Base-by-base conservation (phyloP, 1,140 invertebrate genomes). In the Ooceraea biroi region DNA sequence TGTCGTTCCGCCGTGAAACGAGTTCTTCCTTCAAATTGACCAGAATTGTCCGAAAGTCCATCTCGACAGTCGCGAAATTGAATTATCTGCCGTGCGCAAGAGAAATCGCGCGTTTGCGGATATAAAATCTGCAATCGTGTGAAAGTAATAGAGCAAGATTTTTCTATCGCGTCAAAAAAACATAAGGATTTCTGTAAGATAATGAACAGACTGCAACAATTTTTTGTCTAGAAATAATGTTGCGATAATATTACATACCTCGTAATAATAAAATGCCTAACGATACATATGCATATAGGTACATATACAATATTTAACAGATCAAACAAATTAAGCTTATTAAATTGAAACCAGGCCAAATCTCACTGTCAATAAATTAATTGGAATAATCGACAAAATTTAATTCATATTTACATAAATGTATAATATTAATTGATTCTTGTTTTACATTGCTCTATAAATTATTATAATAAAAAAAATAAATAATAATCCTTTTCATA, bases 1-100 rank as follows among this genome's bases (percentile, higher is more conserved):
- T 66, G 48, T 89, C 52, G 68, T 83, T 82, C 46, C 60, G 61
- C 65, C 83, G 76, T 86, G 76, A 72, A 80, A 60, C 5, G 44
- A 61, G n/a, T 48, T 44, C 30, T 68, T 66, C 44, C 36, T 17
- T 27, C 12, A 80, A 57, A 57, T 71, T 57, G 36, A 22, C 7
- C 17, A 19, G 12, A 55, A 78, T 58, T 71, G 25, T 22, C 22
- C 12, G 10, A 58, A 57, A 80, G 8, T 55, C n/a, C 27, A 30
- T 80, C 22, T 44, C 48, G 48, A 55, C 36, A 41, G 30, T 78
- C 48, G 25, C 48, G 48, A 52, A 19, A 77, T 17, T 30, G 11
- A 27, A 19, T 77, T 36, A n/a, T 36, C 7, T 41, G n/a, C 30
- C 8, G 60, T 63, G 30, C 17, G 41, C 5, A 41, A 41, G 65